Conservation (phyloP, 2,113 vertebrate species). For the Apodemus sylvaticus region DNA sequence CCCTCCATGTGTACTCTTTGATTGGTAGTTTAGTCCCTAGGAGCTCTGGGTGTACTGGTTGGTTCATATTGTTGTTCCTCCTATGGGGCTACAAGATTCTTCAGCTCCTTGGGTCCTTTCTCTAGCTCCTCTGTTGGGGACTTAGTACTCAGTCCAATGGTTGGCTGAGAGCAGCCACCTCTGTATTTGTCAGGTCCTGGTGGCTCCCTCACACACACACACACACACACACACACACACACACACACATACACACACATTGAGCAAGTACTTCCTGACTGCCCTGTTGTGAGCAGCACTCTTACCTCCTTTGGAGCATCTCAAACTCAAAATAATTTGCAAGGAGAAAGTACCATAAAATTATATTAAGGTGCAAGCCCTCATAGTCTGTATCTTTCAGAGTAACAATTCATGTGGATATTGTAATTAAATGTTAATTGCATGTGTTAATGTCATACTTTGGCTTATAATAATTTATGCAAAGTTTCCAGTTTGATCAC, state of each 20-base stretch:
- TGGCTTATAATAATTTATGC: neutral
- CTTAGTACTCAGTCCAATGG: too few species aligned
- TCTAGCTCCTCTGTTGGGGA: too few species aligned
- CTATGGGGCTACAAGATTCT: too few species aligned
- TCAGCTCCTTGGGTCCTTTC: too few species aligned
- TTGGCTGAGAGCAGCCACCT: too few species aligned
- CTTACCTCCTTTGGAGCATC: neutral
- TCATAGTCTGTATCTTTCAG: neutral
- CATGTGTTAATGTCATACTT: neutral
- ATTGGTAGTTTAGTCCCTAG: too few species aligned
- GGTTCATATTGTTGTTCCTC: too few species aligned
- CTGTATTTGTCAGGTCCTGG: too few species aligned
- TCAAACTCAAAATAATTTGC: neutral
- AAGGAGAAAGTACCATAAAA: neutral
- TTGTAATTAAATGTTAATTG: constrained; percentile 18
- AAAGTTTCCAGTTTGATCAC: neutral
- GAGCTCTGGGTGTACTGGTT: too few species aligned
- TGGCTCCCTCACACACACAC: neutral
- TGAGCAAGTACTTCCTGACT: neutral
- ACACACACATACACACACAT: too few species aligned
- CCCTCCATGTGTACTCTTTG: too few species aligned
- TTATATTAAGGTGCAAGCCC: neutral
- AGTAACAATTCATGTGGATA: constrained; percentile 1
- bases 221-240: too few species aligned
- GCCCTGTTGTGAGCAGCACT: neutral